Conservation (phyloP, 2,888 invertebrate genomes). For the Cheilosia urbana region DNA sequence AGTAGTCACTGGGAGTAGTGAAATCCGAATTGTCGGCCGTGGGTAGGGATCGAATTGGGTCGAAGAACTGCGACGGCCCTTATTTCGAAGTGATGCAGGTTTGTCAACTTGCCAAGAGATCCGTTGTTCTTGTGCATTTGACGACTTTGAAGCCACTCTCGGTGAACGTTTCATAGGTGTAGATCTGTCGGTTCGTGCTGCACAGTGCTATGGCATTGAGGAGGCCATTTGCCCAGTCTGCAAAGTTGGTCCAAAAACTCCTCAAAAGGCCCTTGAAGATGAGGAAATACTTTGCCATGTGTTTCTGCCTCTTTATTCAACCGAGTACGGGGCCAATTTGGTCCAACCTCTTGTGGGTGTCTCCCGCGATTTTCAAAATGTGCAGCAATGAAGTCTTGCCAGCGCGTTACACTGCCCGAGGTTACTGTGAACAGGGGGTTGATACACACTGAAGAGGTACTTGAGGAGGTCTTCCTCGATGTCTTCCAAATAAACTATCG, state of each 20-base stretch:
- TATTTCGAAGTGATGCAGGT: slow-evolving; percentile 78
- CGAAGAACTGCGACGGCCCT: slow-evolving; percentile 79
- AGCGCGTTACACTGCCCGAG: background rate
- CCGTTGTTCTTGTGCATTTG: background rate
- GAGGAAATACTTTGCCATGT: slow-evolving; percentile 79
- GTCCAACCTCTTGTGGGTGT: background rate
- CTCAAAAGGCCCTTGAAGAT: slow-evolving; percentile 77
- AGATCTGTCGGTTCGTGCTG: slow-evolving; percentile 56
- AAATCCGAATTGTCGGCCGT: slow-evolving; percentile 74
- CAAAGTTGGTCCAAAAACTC: slow-evolving; percentile 76
- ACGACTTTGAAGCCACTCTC: slow-evolving; percentile 76
- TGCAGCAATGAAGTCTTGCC: slow-evolving; percentile 35
- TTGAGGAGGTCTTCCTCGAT: slow-evolving; percentile 12
- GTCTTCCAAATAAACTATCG: slow-evolving; percentile 50
- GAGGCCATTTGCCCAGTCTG: slow-evolving; percentile 78
- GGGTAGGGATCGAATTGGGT: slow-evolving; percentile 78
- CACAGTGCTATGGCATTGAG: slow-evolving; percentile 78
- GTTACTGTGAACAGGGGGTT: too few species aligned
- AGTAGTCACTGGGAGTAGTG: slow-evolving; percentile 78
- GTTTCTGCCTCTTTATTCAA: slow-evolving; percentile 65
- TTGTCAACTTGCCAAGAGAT: slow-evolving; percentile 78
- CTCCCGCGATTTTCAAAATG: slow-evolving; percentile 26
- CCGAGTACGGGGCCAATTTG: background rate
- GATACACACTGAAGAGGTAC: slow-evolving; percentile 27
- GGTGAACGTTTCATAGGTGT: slow-evolving; percentile 80